These are phyloP conservation scores for Elaphurus davidianus DNA, from an alignment of 2,113 vertebrate genomes.

Conservation along the genomic window DNA sequence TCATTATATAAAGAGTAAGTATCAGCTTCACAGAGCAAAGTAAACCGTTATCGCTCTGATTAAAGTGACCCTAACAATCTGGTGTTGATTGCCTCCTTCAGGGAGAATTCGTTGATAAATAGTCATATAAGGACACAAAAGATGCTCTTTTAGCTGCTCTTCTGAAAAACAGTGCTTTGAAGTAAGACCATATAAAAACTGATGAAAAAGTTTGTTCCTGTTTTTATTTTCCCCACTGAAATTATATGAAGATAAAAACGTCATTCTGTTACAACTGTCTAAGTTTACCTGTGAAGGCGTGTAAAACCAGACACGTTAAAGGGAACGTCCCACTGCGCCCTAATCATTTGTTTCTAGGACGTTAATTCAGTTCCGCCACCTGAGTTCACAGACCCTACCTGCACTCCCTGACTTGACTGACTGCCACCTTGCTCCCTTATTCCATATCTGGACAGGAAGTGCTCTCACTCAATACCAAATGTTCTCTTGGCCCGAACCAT, in stretches of 20 bases:
- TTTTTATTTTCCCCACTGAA: conserved; percentile 11
- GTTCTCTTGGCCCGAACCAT: neutral
- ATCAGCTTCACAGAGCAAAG: conserved; percentile 55
- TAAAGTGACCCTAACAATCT: conserved; percentile 72
- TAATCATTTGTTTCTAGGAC: neutral
- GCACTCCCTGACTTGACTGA: neutral
- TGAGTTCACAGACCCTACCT: neutral
- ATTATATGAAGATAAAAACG: neutral
- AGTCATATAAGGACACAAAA: conserved; percentile 50
- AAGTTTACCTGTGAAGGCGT: neutral
- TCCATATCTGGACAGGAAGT: neutral
- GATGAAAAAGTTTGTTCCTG: conserved; percentile 4
- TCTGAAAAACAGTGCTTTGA: conserved; percentile 26
- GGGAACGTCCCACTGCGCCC: neutral
- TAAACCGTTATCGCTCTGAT: conserved; percentile 65
- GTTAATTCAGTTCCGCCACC: neutral
- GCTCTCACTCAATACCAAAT: neutral
- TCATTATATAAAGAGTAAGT: conserved; percentile 53
- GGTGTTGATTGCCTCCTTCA: conserved; percentile 65
- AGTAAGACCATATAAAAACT: conserved; percentile 40
- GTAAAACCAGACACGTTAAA: neutral
- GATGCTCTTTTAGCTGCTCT: conserved; percentile 51
- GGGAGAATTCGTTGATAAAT: conserved; percentile 71
- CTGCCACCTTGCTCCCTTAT: neutral
- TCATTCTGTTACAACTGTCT: neutral